Conservation (phyloP, 2,888 invertebrate genomes). For the Ctenicera cuprea region DNA sequence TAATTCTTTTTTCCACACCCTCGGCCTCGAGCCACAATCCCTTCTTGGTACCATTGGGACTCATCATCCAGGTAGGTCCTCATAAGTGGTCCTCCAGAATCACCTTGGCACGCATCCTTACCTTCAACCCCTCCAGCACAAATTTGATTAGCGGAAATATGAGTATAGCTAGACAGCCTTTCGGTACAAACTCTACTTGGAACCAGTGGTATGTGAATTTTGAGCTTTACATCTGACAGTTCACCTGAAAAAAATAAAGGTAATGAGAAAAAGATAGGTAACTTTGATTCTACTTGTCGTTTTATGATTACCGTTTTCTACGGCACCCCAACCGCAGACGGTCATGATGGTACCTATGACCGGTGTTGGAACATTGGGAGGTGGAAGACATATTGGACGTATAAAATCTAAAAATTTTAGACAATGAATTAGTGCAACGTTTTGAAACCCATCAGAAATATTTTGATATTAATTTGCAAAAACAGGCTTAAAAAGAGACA, state of each 20-base stretch:
- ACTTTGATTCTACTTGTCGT: neutral
- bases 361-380: constrained; percentile 58
- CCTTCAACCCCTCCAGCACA: constrained; percentile 82
- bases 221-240: constrained; percentile 74
- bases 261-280: no score
- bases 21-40: constrained; percentile 91
- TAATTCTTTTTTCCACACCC: constrained; percentile 84
- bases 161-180: constrained; percentile 73
- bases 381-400: constrained; percentile 65
- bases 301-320: constrained; percentile 49
- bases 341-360: constrained; percentile 62
- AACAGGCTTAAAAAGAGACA: neutral
- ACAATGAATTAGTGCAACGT: neutral
- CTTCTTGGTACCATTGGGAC: constrained; percentile 68
- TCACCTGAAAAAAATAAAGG: constrained; percentile 29
- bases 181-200: constrained; percentile 74
- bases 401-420: constrained; percentile 59
- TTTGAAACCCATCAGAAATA: no score
- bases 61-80: constrained; percentile 70
- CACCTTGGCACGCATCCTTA: constrained; percentile 80
- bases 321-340: constrained; percentile 71
- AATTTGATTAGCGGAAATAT: constrained; percentile 75
- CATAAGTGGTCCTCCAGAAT: constrained; percentile 80
- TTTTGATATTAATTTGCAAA: no score
- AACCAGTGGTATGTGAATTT: constrained; percentile 78